phyloP scores from a whole-genome alignment of 2,888 invertebrate species.

The Acrobeloides nanus region DNA sequence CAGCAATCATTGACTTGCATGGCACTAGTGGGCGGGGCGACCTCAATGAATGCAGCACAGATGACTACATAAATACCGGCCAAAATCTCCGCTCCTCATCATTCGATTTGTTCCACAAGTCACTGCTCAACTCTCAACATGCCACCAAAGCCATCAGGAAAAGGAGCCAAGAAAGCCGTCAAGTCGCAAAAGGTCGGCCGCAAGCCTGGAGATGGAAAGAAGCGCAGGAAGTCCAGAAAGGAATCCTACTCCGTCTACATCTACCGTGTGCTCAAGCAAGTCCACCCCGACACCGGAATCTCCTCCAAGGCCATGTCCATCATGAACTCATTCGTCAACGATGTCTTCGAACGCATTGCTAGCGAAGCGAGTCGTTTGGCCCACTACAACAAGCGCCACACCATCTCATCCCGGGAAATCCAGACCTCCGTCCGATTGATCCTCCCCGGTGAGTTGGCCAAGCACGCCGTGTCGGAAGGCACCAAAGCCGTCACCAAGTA shows the following conservation, averaged over 20 bases:
- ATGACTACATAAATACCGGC: too few species aligned
- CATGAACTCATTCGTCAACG: conserved; percentile 70
- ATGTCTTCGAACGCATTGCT: conserved; percentile 69
- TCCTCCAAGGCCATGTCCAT: conserved; percentile 67
- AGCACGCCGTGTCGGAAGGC: conserved; percentile 67
- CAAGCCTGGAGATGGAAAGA: conserved; percentile 45
- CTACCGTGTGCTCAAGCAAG: conserved; percentile 63
- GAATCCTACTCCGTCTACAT: conserved; percentile 57
- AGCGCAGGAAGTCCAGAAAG: conserved; percentile 39
- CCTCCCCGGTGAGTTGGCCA: conserved; percentile 68
- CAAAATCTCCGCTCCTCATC: too few species aligned
- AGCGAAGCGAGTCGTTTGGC: conserved; percentile 60
- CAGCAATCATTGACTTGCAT: too few species aligned
- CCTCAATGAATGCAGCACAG: too few species aligned
- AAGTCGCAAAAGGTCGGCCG: conserved; percentile 39
- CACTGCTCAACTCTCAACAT: conserved; percentile 24
- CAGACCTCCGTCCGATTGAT: conserved; percentile 63
- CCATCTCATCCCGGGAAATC: conserved; percentile 66
- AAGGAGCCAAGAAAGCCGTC: conserved; percentile 51
- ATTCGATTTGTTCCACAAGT: too few species aligned
- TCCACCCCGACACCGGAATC: conserved; percentile 65
- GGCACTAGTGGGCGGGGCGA: too few species aligned
- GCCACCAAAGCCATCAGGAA: conserved; percentile 46
- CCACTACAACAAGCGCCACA: conserved; percentile 64
- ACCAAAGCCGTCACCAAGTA: conserved; percentile 64